Base-by-base conservation (phyloP, 1,140 invertebrate species). In the Rhagoletis pomonella region DNA sequence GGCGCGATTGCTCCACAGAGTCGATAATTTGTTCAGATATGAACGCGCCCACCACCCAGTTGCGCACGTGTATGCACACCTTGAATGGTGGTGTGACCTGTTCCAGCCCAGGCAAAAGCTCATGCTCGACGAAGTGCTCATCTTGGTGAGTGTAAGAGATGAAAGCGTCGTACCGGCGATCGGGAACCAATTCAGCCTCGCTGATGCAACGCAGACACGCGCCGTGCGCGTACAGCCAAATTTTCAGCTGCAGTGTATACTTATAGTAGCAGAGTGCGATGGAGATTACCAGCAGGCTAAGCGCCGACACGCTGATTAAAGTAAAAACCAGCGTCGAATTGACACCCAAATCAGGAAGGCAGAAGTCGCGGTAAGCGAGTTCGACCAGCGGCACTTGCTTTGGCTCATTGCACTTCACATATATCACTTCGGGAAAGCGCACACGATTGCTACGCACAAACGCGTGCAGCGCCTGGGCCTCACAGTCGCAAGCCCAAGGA, bases 21-120 rank as follows among this genome's bases (percentile, higher is more conserved):
- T 81, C 73, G 14, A 81, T 81, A 19, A 81, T 81, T 55, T 81
- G 73, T 9, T 81, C 73, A n/a, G 73, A 17, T 2, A 81, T 81
- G 73, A 81, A 81, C 5, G 47, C 73, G 73, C 73, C 73, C 14
- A n/a, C 73, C 17, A 81, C 2, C 73, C 73, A 81, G 44, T 81
- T 47, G 73, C 73, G 73, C 73, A 19, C 73, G 42, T 81, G 73
- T 55, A 81, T 81, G 73, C 73, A 81, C 14, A 81, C 73, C n/a
- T 58, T 55, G 19, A 81, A 81, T 4, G 73, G 4, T 2, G 44
- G 73, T 5, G 73, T 19, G n/a, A 17, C 73, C n/a, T 55, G 73
- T n/a, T 81, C 73, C n/a, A 81, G n/a, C n/a, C 73, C 73, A n/a
- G 73, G 73, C 9, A 81, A 2, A 14, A 81, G 47, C 19, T 81